A percentile compares a stretch with the other conserved stretches of the same genome.
Evolutionary conservation across 2,888 invertebrate genomes (phyloP).

Genomic region (Tigriopus californicus): DNA sequence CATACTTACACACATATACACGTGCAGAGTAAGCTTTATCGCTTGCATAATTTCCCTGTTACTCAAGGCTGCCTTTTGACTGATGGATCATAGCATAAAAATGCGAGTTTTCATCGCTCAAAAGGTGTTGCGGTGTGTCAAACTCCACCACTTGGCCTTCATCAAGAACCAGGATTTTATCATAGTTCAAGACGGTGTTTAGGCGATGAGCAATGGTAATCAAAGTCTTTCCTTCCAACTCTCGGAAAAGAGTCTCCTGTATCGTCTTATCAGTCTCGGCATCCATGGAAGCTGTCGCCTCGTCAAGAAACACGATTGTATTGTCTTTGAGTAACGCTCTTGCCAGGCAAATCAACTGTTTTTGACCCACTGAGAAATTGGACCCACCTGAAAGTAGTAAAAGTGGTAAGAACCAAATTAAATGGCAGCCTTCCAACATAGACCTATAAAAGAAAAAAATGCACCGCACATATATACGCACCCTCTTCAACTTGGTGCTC

Average conservation of each 20-base stretch:
- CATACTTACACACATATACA: too few species aligned
- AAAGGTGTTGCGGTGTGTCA: conserved; percentile 47
- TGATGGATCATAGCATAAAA: conserved; percentile 72
- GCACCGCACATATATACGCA: too few species aligned
- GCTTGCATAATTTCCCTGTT: too few species aligned
- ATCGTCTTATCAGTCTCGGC: conserved; percentile 34
- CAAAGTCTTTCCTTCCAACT: conserved; percentile 69
- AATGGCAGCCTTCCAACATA: conserved; percentile 22
- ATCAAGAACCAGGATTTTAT: conserved; percentile 62
- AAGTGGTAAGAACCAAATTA: too few species aligned
- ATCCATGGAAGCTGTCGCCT: conserved; percentile 37
- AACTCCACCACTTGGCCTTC: conserved; percentile 59
- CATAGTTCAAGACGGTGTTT: conserved; percentile 78
- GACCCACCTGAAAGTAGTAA: conserved; percentile 77
- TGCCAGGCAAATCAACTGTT: conserved; percentile 32
- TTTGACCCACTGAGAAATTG: conserved; percentile 38
- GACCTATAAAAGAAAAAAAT: too few species aligned
- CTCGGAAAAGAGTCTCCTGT: conserved; percentile 58
- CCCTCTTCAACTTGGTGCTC: conserved; percentile 65
- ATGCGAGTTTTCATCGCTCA: conserved; percentile 44
- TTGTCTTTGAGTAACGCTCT: conserved; percentile 26
- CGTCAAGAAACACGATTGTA: conserved; percentile 32
- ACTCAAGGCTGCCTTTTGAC: conserved; percentile 35
- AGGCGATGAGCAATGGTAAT: conserved; percentile 81
- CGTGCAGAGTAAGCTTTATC: too few species aligned